Evolutionary conservation across 2,113 vertebrate genomes (phyloP), one percentile per base, ranked within the genome.

Genomic region (Emydocephalus ijimae): DNA sequence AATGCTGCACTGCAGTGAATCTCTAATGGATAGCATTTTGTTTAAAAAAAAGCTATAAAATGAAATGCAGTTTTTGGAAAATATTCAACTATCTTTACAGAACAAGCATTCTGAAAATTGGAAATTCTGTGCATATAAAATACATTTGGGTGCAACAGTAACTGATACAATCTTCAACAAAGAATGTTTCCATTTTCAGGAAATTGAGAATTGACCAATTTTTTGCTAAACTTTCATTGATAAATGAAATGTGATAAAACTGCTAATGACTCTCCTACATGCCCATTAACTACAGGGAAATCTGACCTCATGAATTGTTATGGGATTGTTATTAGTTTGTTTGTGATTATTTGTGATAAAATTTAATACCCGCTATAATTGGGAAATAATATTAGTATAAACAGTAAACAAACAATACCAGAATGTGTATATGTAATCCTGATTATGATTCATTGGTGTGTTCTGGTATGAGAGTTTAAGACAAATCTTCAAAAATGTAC

Each of bases 81-180:
- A 0, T 39, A 1, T 29, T 92, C 90, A 45, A 92, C 10, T 48
- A 12, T 23, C 39, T 55, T 92, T 90, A 69, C 87, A 55, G 7
- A 90, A 57, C 24, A 90, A 52, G 26, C 34, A 26, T 74, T 34
- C 69, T 74, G 23, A 26, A 86, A 45, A 23, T 85, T 94, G 90
- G 15, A 91, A 88, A 1, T 0, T 50, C 2, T 85, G 91, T 74
- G 10, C 90, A 57, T 39, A 90, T 87, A 64, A 88, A 34, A 34
- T 9, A 0, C 55, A 61, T 21, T n/a, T 74, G 34, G 34, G 87
- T 95, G n/a, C 87, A 88, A 91, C 52, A 92, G 74, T 56, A 64
- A 88, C 23, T 92, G 92, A 91, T 87, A 57, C 1, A 5, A 92
- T 20, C 55, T 93, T 96, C 89, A 95, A 0, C 94, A 94, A 88